Evolutionary conservation across 2,797 vertebrate species (phyloP), one percentile per base, ranked within the genome.

Genomic region (Zonotrichia albicollis): DNA sequence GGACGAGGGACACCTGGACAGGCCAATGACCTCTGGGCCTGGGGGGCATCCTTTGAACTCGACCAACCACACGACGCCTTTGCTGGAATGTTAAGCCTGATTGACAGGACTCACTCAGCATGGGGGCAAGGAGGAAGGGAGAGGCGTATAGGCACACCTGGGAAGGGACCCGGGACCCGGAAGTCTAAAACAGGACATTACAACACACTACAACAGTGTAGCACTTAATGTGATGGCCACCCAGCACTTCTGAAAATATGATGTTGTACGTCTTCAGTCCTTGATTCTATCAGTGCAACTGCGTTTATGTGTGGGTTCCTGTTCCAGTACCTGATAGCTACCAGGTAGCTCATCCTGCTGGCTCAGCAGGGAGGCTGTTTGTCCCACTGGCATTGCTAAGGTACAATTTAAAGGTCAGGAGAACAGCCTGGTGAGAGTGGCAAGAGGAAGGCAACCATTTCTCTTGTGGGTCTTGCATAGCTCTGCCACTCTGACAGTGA

Each of bases 241-340:
- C 18, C 23, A 34, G 67, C 21, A 32, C 21, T 73, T 26, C 14
- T 50, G 43, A 34, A 68, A 83, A 57, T 21, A 5, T 1, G 0
- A 18, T 4, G 4, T 3, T 54, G 16, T 54, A 21, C 45, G 64
- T 5, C 42, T 71, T 26, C 21, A n/a, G 29, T 57, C 42, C 16
- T 42, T 42, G 50, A 36, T 71, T 62, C 25, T 6, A 11, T n/a
- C 16, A 3, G n/a, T 36, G 48, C 53, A 62, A 0, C n/a, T 51
- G 0, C 30, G 8, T 42, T 67, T 38, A 0, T 21, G 1, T 43
- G 26, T 26, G n/a, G 4, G 5, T 48, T 84, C 42, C n/a, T 40
- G 0, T 45, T 50, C 1, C 75, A 51, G n/a, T 43, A 8, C 23
- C 27, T 18, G 48, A 12, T 16, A 60, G 40, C 48, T n/a, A 4